Conservation (phyloP, 2,113 vertebrate genomes). For the Tylochromis polylepis region DNA sequence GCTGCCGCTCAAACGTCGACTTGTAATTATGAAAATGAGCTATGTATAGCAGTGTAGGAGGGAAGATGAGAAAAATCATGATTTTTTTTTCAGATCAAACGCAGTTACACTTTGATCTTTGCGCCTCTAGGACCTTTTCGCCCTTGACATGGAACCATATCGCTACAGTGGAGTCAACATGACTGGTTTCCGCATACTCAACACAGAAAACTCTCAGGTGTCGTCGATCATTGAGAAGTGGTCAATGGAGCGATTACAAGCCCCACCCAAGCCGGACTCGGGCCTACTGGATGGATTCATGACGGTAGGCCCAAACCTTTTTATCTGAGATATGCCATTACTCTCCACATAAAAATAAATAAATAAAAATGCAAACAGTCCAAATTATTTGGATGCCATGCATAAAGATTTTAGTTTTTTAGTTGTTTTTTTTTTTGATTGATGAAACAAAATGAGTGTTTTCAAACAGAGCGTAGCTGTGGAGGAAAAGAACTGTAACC, state of each 20-base stretch:
- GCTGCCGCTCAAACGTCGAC: not conserved
- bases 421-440: not conserved
- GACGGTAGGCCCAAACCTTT: constrained; percentile 79
- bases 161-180: constrained; percentile 96
- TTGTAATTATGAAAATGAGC: not conserved
- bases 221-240: constrained; percentile 97
- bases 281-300: constrained; percentile 99
- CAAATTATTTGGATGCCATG: not conserved
- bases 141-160: constrained; percentile 96
- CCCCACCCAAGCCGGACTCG: constrained; percentile 95
- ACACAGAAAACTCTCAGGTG: constrained; percentile 94
- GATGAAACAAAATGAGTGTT: not conserved
- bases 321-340: not conserved
- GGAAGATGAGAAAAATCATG: not conserved
- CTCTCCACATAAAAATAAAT: not conserved
- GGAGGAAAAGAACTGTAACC: not conserved
- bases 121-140: constrained; percentile 85
- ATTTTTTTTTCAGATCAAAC: not conserved
- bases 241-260: constrained; percentile 97
- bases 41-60: not conserved
- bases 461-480: not conserved
- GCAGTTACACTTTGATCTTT: not conserved
- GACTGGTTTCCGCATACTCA: constrained; percentile 96
- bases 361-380: not conserved
- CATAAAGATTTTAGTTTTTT: not conserved